Percentiles rank a stretch among this genome's conserved stretches.
phyloP scores from a whole-genome alignment of 2,113 vertebrate genomes.

The Propithecus coquereli region DNA sequence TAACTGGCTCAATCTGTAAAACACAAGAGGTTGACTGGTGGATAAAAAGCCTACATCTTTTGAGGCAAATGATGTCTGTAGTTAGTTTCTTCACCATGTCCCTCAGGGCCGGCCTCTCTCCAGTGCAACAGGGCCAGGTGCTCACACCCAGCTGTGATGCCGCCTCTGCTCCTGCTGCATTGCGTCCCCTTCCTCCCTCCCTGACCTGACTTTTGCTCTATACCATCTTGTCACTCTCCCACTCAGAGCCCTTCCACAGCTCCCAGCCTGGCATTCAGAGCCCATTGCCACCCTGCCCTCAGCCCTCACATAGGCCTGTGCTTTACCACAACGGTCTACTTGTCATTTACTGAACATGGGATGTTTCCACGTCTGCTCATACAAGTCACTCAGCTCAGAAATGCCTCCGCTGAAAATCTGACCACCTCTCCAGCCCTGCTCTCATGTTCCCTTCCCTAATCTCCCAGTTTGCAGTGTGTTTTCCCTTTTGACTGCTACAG shows the following conservation, averaged over 20 bases:
- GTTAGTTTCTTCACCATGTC: not conserved
- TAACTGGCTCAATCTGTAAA: conserved; percentile 90
- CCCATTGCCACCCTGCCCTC: not conserved
- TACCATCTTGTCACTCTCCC: not conserved
- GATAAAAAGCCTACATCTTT: not conserved
- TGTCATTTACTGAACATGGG: not conserved
- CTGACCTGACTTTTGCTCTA: not conserved
- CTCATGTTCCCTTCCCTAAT: not conserved
- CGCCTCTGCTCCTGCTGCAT: not conserved
- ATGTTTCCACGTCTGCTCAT: not conserved
- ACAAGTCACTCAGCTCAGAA: not conserved
- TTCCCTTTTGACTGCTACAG: not conserved
- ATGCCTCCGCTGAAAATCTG: not conserved
- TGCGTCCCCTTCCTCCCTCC: rapidly evolving
- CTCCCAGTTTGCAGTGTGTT: not conserved
- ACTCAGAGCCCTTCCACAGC: not conserved
- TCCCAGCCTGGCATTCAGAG: not conserved
- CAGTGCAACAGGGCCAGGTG: rapidly evolving
- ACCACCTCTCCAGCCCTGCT: not conserved
- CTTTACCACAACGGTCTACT: not conserved
- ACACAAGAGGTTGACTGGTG: conserved; percentile 51
- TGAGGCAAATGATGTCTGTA: not conserved
- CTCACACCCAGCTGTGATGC: not conserved
- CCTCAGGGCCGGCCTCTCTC: rapidly evolving
- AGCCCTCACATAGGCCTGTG: rapidly evolving